phyloP scores from a whole-genome alignment of 2,797 vertebrate species.

The Neosalanx taihuensis region DNA sequence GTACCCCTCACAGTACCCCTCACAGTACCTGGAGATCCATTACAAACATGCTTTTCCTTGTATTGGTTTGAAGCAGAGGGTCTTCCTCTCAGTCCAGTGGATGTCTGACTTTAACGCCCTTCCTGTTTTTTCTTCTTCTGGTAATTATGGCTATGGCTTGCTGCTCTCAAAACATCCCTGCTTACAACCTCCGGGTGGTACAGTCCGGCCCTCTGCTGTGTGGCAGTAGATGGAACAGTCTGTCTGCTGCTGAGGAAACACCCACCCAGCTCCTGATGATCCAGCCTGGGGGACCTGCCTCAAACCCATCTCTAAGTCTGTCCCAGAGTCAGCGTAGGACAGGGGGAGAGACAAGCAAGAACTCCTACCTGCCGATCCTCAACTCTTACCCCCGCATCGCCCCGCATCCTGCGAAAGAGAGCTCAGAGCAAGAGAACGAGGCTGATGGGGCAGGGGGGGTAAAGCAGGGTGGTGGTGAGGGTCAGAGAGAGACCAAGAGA shows the following conservation, averaged over 20 bases:
- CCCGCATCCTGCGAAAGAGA: constrained; percentile 66
- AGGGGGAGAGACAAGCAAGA: constrained; percentile 45
- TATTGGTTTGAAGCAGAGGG: not conserved
- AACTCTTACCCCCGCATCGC: constrained; percentile 72
- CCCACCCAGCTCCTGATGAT: constrained; percentile 61
- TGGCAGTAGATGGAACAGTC: constrained; percentile 45
- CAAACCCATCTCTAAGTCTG: constrained; percentile 1
- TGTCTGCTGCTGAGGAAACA: constrained; percentile 34
- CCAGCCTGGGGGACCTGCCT: constrained; percentile 46
- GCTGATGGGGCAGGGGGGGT: constrained; percentile 3
- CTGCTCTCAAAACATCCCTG: constrained; percentile 30
- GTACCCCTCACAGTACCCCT: too few relatives aligned
- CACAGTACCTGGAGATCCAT: too few relatives aligned
- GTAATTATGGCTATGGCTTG: constrained; percentile 21
- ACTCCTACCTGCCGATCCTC: constrained; percentile 68
- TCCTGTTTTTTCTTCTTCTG: constrained; percentile 18
- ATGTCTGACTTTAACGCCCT: constrained; percentile 35
- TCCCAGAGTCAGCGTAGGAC: constrained; percentile 37
- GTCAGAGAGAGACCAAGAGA: constrained; percentile 65
- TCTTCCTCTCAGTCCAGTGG: too few relatives aligned
- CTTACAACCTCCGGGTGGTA: constrained; percentile 42
- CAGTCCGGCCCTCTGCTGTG: constrained; percentile 58
- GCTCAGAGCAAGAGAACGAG: constrained; percentile 32
- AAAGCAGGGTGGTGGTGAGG: constrained; percentile 43
- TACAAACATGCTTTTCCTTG: not conserved